phyloP scores from a whole-genome alignment of 2,113 vertebrate genomes.

The Oryzias melastigma region DNA sequence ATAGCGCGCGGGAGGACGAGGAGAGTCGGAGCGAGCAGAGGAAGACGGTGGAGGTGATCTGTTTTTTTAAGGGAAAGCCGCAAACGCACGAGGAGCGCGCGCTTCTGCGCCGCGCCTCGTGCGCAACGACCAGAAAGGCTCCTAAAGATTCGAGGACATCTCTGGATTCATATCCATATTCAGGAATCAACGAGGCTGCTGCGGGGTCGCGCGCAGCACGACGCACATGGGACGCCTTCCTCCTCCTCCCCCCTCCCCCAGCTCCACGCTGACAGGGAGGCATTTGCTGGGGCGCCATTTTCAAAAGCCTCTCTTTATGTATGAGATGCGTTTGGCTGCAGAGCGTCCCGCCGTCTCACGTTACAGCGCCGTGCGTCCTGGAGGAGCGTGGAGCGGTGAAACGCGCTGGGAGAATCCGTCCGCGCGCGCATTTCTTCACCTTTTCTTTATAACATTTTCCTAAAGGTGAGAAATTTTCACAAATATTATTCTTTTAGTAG shows the following conservation, averaged over 20 bases:
- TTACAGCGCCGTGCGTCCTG: constrained; percentile 49
- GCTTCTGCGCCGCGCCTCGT: constrained; percentile 20
- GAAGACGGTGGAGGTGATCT: constrained; percentile 1
- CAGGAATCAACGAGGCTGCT: constrained; percentile 46
- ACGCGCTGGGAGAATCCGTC: constrained; percentile 9
- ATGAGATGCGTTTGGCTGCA: constrained; percentile 57
- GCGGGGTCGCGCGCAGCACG: constrained; percentile 33
- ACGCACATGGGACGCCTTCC: constrained; percentile 44
- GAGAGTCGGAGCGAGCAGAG: background rate
- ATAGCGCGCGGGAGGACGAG: background rate
- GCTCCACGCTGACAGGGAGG: constrained; percentile 40
- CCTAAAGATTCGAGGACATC: background rate
- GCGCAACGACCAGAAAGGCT: constrained; percentile 9
- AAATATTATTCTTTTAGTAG: constrained; percentile 47
- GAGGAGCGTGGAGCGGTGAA: constrained; percentile 14
- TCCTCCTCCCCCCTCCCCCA: background rate
- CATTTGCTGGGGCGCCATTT: constrained; percentile 70
- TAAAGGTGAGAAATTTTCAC: background rate
- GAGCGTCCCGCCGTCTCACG: constrained; percentile 53
- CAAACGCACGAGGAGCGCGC: constrained; percentile 27
- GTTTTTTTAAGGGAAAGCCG: constrained; percentile 31
- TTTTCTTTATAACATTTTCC: background rate
- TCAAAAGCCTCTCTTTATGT: constrained; percentile 64
- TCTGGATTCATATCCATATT: constrained; percentile 43
- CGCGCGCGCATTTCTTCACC: background rate